Base-by-base conservation (phyloP, 2,113 vertebrate genomes). In the Phylloscopus trochilus region DNA sequence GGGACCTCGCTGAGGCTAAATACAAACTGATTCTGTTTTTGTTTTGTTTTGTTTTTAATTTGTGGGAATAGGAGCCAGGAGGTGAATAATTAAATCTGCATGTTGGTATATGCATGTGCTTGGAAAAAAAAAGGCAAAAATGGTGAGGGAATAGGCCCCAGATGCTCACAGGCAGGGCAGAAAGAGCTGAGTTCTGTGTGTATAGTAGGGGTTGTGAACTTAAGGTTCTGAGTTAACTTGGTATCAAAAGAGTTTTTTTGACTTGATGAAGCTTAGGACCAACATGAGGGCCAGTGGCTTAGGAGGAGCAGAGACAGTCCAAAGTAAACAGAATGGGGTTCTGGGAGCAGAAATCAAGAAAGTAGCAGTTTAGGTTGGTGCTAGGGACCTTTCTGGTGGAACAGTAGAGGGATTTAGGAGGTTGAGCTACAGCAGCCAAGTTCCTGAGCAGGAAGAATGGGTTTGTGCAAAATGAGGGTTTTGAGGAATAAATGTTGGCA, bases 191-290 rank as follows among this genome's bases (percentile, higher is more conserved):
- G 24, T 20, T 31, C 23, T 22, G 6, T 33, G 28, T n/a, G 15
- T n/a, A 13, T 23, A n/a, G 26, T 17, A 46, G 41, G 9, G 26
- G 16, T 35, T 26, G 31, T 69, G 24, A 3, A 2, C 63, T 53
- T 67, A 33, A 63, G 10, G 41, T 23, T 31, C 22, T 23, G 62
- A 37, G 4, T 89, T 77, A 83, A 12, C 13, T 6, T 0, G 0
- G 21, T 20, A 33, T 19, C 15, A 33, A 30, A 41, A 47, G 44
- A 35, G 30, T 26, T 87, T 47, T 28, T 87, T 47, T 52, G 60
- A 27, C 39, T 74, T 0, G 0, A 3, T 67, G 44, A 72, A n/a
- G 17, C 16, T 74, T 55, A 26, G 1, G n/a, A 68, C 30, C 18
- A 70, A 35, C 15, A 5, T 15, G 11, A 3, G 39, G 16, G 26